phyloP scores from a whole-genome alignment of 92 coral and sea anemone genomes.

The Palythoa grandis region DNA sequence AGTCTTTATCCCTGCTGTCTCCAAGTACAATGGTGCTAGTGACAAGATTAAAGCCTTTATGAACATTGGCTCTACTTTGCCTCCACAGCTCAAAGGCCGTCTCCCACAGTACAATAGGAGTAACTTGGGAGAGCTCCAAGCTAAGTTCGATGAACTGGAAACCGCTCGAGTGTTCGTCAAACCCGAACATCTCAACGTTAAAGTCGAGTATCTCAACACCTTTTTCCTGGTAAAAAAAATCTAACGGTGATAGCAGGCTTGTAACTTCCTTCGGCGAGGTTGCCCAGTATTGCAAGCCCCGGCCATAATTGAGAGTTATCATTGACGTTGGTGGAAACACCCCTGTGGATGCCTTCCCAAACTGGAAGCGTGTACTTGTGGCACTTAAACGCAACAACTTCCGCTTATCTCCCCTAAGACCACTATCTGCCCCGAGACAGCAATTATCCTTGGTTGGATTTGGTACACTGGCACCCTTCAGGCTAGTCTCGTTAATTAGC shows the following conservation, averaged over 20 bases:
- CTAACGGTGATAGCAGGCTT: not conserved
- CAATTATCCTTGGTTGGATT: no score
- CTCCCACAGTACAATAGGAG: not conserved
- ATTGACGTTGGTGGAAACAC: no score
- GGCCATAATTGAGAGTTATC: not conserved
- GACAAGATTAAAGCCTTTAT: not conserved
- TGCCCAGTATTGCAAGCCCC: conserved; percentile 12
- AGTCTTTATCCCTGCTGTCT: conserved; percentile 45
- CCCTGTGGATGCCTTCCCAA: no score
- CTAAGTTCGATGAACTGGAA: conserved; percentile 43
- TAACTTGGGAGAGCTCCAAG: conserved; percentile 44
- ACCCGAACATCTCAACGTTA: conserved; percentile 52
- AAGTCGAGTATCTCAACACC: conserved; percentile 37
- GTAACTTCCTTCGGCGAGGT: not conserved
- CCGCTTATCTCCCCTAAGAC: no score
- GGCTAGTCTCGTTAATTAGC: no score
- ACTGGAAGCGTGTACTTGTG: no score
- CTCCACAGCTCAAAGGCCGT: no score
- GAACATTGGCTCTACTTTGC: no score
- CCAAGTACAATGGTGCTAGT: no score
- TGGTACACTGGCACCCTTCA: no score
- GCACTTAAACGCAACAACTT: conserved; percentile 51
- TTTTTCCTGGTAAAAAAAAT: conserved; percentile 46
- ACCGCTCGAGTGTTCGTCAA: conserved; percentile 46
- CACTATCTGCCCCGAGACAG: no score